Evolutionary conservation across 2,797 vertebrate species (phyloP).

Genomic region (Spatula versicolor): DNA sequence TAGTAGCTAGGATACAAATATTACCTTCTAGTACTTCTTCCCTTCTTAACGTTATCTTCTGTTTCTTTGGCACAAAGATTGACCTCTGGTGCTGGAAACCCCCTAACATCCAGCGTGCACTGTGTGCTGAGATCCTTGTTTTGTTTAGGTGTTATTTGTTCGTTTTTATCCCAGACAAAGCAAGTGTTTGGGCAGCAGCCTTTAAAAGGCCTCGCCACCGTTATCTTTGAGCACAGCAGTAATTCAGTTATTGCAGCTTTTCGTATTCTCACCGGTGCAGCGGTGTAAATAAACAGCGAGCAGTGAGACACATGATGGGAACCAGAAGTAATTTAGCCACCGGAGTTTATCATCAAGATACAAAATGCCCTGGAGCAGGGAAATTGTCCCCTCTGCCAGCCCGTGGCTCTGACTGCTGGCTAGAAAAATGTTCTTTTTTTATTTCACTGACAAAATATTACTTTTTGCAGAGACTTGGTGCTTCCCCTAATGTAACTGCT

Average conservation of each 20-base stretch:
- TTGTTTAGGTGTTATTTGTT: background rate
- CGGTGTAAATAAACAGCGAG: background rate
- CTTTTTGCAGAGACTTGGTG: background rate
- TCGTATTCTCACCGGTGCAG: background rate
- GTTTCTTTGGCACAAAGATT: background rate
- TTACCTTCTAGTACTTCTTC: background rate
- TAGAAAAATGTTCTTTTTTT: background rate
- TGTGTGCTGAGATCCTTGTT: background rate
- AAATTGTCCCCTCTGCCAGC: background rate
- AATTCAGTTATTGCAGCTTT: slow-evolving; percentile 13
- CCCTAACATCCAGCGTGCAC: background rate
- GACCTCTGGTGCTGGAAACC: background rate
- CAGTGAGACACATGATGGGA: background rate
- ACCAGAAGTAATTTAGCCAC: slow-evolving; percentile 18
- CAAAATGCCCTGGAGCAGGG: background rate
- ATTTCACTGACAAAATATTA: background rate
- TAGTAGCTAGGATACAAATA: background rate
- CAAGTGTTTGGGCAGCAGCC: background rate
- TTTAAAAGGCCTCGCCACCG: background rate
- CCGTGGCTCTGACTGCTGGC: background rate
- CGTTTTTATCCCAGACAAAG: background rate
- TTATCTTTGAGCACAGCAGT: background rate
- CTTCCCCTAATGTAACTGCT: background rate
- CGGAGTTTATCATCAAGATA: background rate
- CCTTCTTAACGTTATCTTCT: background rate